Conservation (phyloP, 2,888 invertebrate species). For the Thysanoteuthis rhombus region DNA sequence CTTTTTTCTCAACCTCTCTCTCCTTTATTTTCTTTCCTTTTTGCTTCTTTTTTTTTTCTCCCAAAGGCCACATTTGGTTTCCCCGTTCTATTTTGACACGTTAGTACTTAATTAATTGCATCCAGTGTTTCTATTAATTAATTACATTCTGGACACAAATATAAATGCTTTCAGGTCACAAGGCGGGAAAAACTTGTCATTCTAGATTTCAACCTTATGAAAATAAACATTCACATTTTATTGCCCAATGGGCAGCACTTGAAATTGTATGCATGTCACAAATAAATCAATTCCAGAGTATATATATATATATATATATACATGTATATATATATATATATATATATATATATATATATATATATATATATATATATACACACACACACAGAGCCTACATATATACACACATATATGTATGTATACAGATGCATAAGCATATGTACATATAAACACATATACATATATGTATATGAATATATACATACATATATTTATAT, state of each 20-base stretch:
- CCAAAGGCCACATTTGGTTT: not conserved
- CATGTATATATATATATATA: not conserved
- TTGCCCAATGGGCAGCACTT: not conserved
- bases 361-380: not conserved
- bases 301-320: not conserved
- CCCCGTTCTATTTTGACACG: not conserved
- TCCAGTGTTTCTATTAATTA: not conserved
- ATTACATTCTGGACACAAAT: not conserved
- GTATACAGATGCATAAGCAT: not conserved
- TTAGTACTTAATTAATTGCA: conserved; percentile 12
- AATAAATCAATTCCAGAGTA: not conserved
- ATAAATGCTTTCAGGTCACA: not conserved
- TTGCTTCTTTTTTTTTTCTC: not conserved
- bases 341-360: not conserved
- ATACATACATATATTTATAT: not conserved
- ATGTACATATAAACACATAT: not conserved
- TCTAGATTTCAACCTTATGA: not conserved
- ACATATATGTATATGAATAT: not conserved
- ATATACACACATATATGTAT: not conserved
- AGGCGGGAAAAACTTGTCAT: not conserved
- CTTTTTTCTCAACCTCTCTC: not conserved
- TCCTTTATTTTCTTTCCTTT: not conserved
- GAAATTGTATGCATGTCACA: no score
- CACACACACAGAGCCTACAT: no score
- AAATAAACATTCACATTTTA: not conserved